Evolutionary conservation across 2,888 invertebrate genomes (phyloP).

Genomic region (Scaptomyza reducta): DNA sequence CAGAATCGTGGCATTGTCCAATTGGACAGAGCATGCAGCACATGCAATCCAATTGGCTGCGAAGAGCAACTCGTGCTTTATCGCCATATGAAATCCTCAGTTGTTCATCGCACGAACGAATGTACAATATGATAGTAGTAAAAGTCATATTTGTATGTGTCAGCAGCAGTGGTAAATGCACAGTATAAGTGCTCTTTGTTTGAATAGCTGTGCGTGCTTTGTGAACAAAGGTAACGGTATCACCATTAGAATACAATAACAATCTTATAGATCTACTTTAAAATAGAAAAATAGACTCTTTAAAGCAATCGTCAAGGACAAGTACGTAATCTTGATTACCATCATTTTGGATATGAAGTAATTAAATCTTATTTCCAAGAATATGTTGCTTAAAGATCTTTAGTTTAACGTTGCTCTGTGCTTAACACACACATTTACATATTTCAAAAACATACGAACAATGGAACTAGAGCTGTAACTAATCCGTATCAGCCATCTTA

Average conservation of each 20-base stretch:
- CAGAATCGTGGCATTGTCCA: constrained; percentile 14
- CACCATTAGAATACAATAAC: background rate
- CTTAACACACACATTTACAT: too few relatives aligned
- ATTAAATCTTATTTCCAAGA: too few relatives aligned
- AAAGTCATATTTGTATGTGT: background rate
- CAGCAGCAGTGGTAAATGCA: constrained; percentile 6
- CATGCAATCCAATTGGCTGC: constrained; percentile 14
- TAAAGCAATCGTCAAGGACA: background rate
- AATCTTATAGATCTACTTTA: background rate
- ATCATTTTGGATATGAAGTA: too few relatives aligned
- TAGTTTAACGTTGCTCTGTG: too few relatives aligned
- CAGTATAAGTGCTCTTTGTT: constrained; percentile 11
- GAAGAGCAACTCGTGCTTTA: constrained; percentile 16
- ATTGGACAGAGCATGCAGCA: constrained; percentile 12
- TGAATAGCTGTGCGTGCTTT: background rate
- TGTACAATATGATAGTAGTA: background rate
- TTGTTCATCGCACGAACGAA: background rate
- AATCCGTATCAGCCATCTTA: constrained; percentile 5
- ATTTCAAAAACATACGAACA: background rate
- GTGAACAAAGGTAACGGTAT: constrained; percentile 1
- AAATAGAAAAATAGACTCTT: background rate
- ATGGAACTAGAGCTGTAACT: background rate
- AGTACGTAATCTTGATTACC: too few relatives aligned
- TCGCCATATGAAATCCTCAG: constrained; percentile 12
- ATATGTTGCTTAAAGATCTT: background rate